Evolutionary conservation across 2,888 invertebrate genomes (phyloP), one percentile per base, ranked within the genome.

Genomic region (Cataglyphis livida): DNA sequence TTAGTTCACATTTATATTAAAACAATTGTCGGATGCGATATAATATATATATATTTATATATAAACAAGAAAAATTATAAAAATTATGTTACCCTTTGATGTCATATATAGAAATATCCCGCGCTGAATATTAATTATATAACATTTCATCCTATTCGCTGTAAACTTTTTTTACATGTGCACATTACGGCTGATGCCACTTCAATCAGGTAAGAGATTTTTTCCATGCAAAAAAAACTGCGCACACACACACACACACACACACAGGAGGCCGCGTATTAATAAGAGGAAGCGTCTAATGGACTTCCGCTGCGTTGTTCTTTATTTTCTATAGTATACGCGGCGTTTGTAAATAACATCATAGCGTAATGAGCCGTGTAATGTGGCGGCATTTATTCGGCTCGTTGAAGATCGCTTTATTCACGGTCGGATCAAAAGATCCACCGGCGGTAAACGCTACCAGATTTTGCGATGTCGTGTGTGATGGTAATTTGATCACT

Each of bases 341-440:
- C 85, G 83, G 79, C 62, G 79, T 75, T 78, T 84, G 87, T 68
- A 83, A 89, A 89, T 84, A 88, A 89, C 87, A 84, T 70, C 84
- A 32, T 84, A n/a, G 84, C 75, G 85, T 86, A 89, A 89, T 90
- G 88, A 82, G n/a, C 89, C 91, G 89, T 91, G 90, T 90, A 91
- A 91, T 91, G 84, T 82, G 73, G 54, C 76, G 79, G 83, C 83
- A 87, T 90, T 89, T 89, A 89, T 84, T 87, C 88, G 88, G 68
- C 83, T 87, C 81, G 84, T 68, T 84, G 89, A 87, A 70, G 89
- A 82, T 78, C 25, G 75, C 65, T 85, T 87, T 83, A 81, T 87
- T 79, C 76, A 71, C 75, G 76, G 65, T 68, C 75, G 57, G 70
- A 84, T 87, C 84, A 83, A 78, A 83, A 85, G 81, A 66, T 48